A percentile compares a stretch with the other conserved stretches of the same genome.
Conservation (phyloP, 1,140 invertebrate species). For the Cherax destructor region DNA sequence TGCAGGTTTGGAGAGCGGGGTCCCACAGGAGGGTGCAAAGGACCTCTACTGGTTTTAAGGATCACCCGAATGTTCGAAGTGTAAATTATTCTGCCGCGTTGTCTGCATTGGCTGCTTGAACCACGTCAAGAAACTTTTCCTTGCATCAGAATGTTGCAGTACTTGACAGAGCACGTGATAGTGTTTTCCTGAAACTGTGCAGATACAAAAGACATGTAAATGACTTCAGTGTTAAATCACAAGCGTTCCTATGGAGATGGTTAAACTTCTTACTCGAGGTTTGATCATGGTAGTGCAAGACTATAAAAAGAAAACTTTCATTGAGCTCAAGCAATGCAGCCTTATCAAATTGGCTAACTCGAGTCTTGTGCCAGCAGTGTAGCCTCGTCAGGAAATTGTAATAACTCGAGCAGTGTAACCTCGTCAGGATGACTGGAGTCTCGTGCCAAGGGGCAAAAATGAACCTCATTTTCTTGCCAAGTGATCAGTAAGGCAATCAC, state of each 20-base stretch:
- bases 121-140: background rate
- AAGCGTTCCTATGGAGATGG: background rate
- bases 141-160: background rate
- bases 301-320: background rate
- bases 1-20: slow-evolving; percentile 49
- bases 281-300: background rate
- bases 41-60: slow-evolving; percentile 52
- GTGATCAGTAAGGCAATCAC: background rate
- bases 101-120: too few species aligned
- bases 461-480: background rate
- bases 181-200: background rate
- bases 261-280: background rate
- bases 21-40: slow-evolving; percentile 50
- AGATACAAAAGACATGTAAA: background rate
- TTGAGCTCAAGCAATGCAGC: too few species aligned
- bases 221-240: background rate
- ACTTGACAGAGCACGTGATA: background rate
- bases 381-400: background rate
- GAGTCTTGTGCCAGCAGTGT: too few species aligned
- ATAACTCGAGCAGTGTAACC: background rate
- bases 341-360: too few species aligned
- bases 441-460: background rate
- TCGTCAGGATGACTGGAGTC: background rate
- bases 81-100: background rate
- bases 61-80: background rate